Evolutionary conservation across 2,797 vertebrate genomes (phyloP).

Genomic region (Amphiprion clarkii): DNA sequence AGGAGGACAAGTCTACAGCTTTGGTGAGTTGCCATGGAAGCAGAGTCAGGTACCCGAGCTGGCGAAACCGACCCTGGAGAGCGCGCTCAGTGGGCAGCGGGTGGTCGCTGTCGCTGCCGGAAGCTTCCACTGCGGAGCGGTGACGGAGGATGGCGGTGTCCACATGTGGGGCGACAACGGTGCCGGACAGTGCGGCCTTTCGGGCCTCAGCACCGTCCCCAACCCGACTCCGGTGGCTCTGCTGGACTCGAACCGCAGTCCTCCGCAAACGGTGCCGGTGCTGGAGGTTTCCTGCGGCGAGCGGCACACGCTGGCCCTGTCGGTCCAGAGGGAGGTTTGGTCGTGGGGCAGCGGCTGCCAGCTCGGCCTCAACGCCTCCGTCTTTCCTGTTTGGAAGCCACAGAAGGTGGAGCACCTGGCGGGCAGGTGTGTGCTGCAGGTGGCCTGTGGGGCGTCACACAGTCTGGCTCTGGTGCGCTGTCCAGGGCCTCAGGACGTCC

Average conservation of each 20-base stretch:
- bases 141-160: constrained; percentile 91
- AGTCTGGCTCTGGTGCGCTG: constrained; percentile 94
- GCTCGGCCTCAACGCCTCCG: constrained; percentile 86
- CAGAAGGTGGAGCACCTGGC: constrained; percentile 93
- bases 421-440: constrained; percentile 92
- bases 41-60: constrained; percentile 71
- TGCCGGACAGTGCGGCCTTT: constrained; percentile 92
- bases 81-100: constrained; percentile 87
- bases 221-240: constrained; percentile 90
- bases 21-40: constrained; percentile 92
- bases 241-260: constrained; percentile 84
- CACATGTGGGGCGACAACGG: constrained; percentile 98
- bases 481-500: constrained; percentile 85
- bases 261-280: constrained; percentile 84
- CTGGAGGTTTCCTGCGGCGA: constrained; percentile 94
- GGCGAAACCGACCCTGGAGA: constrained; percentile 86
- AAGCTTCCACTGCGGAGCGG: constrained; percentile 91
- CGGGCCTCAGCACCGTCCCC: constrained; percentile 84
- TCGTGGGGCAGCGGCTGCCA: constrained; percentile 95
- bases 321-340: constrained; percentile 92
- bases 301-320: constrained; percentile 92
- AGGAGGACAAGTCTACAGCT: constrained; percentile 96
- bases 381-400: constrained; percentile 91
- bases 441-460: constrained; percentile 93
- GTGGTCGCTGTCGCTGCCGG: constrained; percentile 91